A percentile compares a stretch with the other conserved stretches of the same genome.
phyloP scores from a whole-genome alignment of 53 echinoderm and acorn worm genomes.

The Patiria pectinifera region DNA sequence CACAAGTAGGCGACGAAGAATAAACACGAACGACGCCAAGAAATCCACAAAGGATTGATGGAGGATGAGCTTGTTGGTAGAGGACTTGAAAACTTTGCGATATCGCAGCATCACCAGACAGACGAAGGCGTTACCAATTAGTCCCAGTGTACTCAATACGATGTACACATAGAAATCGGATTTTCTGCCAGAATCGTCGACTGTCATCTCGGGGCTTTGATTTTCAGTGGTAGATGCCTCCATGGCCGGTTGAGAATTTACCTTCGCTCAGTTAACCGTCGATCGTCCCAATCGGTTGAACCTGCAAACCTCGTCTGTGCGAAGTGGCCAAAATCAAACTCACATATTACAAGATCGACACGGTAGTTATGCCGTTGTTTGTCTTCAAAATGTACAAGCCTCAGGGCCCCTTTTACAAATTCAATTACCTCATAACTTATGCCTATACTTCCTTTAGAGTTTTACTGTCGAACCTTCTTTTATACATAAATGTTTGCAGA shows the following conservation, averaged over 20 bases:
- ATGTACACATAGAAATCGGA: conserved; percentile 14
- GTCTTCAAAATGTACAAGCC: too few relatives aligned
- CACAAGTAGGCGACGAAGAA: conserved; percentile 22
- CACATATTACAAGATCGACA: too few relatives aligned
- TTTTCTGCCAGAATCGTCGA: background rate
- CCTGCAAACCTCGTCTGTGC: too few relatives aligned
- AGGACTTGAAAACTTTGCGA: conserved; percentile 8
- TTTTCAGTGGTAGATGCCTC: background rate
- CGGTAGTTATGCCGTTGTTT: too few relatives aligned
- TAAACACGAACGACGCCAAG: background rate
- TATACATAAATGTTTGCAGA: too few relatives aligned
- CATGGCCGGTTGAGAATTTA: background rate
- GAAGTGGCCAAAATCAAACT: too few relatives aligned
- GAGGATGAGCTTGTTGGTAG: conserved; percentile 43
- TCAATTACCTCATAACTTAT: too few relatives aligned
- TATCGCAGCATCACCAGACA: conserved; percentile 42
- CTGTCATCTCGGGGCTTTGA: background rate
- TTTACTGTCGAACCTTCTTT: too few relatives aligned
- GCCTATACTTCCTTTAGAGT: too few relatives aligned
- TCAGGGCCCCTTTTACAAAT: too few relatives aligned
- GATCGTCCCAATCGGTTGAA: too few relatives aligned
- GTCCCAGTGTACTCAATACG: background rate
- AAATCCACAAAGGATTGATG: conserved; percentile 43
- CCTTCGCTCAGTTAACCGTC: background rate
- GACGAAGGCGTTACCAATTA: conserved; percentile 35